Base-by-base conservation (phyloP, 1,140 invertebrate species). In the Idris sp. region DNA sequence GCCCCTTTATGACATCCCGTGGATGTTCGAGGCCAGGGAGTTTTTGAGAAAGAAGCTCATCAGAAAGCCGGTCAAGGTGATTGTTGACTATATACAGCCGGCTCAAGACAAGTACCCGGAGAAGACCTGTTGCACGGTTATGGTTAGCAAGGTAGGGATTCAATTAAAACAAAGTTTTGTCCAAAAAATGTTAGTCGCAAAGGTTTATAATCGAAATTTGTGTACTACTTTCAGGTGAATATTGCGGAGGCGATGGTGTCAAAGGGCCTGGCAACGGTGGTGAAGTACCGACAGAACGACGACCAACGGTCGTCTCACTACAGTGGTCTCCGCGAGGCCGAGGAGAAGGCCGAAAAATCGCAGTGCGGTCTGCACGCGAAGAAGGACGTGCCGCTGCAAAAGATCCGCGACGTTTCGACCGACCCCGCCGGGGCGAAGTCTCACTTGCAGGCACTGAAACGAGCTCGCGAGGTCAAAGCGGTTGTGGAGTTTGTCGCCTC, bases 1-100 rank as follows among this genome's bases (percentile, higher is more conserved):
- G 62, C 96, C 97, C 1, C 90, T 99, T 0, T 99, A 99, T 83
- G 98, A 99, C 79, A 95, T 99, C 79, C 98, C 98, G 4, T 98
- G 94, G 90, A 97, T 99, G 95, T 98, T 95, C 84, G 98, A 99
- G 86, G 97, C 97, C 0, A 90, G 98, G 62, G 98, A 99, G 89
- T 99, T 96, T 83, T 88, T 99, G 2, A 90, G 98, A 18, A 99
- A 98, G 81, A 97, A 97, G 84, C 89, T 99, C 0, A 95, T 99
- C 82, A 96, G 97, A 1, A 99, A 99, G 85, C 96, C 95, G 81
- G 96, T 98, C 0, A 94, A 95, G 80, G 94, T 98, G 3, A 92
- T 93, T 26, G 92, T 99, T 19, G 98, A 99, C 86, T 99, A 99
- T 82, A 94, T 98, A 49, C 98, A 99, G 81, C 97, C 97, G 9